Conservation (phyloP, 2,797 vertebrate species). For the Stomatorhinus walkeri region DNA sequence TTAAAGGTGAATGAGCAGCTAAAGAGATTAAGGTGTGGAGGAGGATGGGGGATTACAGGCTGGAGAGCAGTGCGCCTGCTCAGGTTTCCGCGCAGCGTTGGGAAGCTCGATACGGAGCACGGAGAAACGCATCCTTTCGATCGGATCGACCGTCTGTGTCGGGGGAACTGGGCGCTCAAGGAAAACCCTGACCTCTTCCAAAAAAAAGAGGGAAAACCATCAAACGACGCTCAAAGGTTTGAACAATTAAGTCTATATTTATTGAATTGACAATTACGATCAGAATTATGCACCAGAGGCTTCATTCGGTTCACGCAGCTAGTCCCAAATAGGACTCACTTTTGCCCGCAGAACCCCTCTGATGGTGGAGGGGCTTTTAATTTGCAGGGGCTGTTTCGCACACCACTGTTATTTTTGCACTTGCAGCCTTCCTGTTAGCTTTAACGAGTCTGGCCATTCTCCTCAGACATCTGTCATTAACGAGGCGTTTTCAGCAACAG, state of each 20-base stretch:
- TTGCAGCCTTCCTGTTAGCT: background rate
- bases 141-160: background rate
- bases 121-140: background rate
- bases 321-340: background rate
- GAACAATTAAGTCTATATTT: background rate
- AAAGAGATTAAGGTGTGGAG: background rate
- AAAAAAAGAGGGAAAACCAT: background rate
- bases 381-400: background rate
- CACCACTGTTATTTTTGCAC: background rate
- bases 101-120: background rate
- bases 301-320: background rate
- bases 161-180: background rate
- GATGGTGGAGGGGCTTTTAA: background rate
- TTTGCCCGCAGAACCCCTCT: background rate
- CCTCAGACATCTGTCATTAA: background rate
- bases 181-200: background rate
- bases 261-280: background rate
- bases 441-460: background rate
- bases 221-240: background rate
- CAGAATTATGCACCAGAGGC: background rate
- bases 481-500: background rate
- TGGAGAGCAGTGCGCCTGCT: background rate
- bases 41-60: background rate
- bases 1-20: background rate
- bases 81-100: background rate